These are phyloP conservation scores for Ceryle rudis DNA, from an alignment of 2,797 vertebrate genomes.

Conservation along the genomic window DNA sequence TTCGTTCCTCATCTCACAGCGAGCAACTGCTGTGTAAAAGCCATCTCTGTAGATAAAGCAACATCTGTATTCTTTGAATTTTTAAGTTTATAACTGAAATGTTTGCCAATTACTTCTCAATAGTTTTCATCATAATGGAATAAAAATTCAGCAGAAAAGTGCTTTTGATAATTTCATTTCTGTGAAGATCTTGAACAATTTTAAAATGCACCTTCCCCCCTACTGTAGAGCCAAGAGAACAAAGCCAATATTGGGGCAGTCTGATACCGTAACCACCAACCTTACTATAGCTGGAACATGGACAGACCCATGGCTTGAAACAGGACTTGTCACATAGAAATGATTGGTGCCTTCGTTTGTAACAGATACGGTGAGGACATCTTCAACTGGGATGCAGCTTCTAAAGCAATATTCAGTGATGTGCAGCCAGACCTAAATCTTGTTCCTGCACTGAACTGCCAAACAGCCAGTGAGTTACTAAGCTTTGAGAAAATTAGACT, in stretches of 20 bases:
- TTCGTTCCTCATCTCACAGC: background rate
- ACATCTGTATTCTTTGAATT: background rate
- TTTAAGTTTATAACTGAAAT: background rate
- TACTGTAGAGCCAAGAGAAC: background rate
- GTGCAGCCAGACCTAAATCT: background rate
- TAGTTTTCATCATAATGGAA: background rate
- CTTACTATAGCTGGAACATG: background rate
- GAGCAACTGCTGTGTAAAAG: background rate
- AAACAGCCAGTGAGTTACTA: background rate
- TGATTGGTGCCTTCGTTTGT: background rate
- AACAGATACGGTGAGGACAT: background rate
- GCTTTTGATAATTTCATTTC: background rate
- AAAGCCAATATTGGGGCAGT: background rate
- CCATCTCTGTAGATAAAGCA: background rate
- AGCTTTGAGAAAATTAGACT: background rate
- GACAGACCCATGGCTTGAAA: background rate
- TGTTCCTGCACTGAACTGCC: background rate
- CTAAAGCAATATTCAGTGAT: background rate
- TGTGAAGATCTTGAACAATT: background rate
- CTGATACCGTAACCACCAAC: background rate
- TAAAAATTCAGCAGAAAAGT: background rate
- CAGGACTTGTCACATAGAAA: background rate
- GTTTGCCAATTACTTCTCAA: slow-evolving; percentile 1
- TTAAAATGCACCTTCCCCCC: background rate
- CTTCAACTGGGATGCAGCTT: background rate